phyloP scores from a whole-genome alignment of 2,797 vertebrate species.

The Rhinichthys osculus region DNA sequence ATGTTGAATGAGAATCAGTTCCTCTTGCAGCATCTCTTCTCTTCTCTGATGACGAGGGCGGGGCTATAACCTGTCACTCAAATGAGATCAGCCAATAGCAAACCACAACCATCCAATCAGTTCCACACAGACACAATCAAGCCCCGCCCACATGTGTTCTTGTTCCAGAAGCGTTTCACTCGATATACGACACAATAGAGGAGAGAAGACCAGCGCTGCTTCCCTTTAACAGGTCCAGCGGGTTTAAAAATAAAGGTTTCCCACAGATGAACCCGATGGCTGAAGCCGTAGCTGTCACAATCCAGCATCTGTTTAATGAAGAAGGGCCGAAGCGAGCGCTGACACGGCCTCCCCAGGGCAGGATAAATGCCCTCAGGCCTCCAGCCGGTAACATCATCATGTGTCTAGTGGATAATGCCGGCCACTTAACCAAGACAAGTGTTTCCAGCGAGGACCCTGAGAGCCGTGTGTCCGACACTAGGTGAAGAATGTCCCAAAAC shows the following conservation, averaged over 20 bases:
- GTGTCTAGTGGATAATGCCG: constrained; percentile 69
- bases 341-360: constrained; percentile 64
- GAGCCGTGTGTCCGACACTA: constrained; percentile 66
- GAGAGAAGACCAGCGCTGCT: background rate
- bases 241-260: constrained; percentile 40
- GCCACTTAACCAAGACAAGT: constrained; percentile 73
- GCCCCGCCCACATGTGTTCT: background rate
- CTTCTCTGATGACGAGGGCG: background rate
- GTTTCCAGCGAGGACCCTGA: constrained; percentile 66
- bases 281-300: constrained; percentile 72
- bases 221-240: background rate
- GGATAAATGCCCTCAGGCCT: constrained; percentile 72
- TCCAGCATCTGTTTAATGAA: constrained; percentile 60
- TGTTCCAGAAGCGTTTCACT: background rate
- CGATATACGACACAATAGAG: background rate
- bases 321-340: constrained; percentile 47
- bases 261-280: constrained; percentile 75
- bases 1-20: background rate
- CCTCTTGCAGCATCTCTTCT: background rate
- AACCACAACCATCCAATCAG: background rate
- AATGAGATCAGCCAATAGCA: background rate
- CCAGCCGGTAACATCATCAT: constrained; percentile 73
- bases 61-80: background rate
- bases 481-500: constrained; percentile 74
- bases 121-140: background rate